phyloP scores from a whole-genome alignment of 2,797 vertebrate genomes.

The Kryptopterus vitreolus region DNA sequence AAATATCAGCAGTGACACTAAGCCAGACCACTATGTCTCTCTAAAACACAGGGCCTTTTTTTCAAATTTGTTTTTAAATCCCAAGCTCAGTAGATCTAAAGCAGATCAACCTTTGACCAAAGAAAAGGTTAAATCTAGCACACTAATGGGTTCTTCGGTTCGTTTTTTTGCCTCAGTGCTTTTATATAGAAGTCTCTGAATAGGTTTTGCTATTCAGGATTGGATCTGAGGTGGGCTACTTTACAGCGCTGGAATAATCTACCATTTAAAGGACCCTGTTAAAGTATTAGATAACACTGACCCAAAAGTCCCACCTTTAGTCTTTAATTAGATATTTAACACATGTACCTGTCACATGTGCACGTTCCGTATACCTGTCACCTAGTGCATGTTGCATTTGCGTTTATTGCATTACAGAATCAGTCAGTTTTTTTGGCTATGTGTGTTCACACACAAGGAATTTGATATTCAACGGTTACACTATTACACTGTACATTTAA shows the following conservation, averaged over 20 bases:
- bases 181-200: neutral
- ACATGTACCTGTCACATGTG: too few species aligned
- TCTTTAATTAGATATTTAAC: too few species aligned
- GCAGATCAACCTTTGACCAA: neutral
- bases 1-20: conserved; percentile 51
- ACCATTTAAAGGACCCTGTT: neutral
- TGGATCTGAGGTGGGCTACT: neutral
- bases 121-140: conserved; percentile 6
- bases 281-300: neutral
- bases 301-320: too few species aligned
- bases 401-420: too few species aligned
- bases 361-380: too few species aligned
- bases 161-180: neutral
- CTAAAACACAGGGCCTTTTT: neutral
- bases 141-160: neutral
- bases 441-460: too few species aligned
- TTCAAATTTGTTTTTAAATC: neutral
- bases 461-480: too few species aligned
- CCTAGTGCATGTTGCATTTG: too few species aligned
- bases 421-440: too few species aligned
- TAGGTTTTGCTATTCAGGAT: neutral
- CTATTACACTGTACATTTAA: too few species aligned
- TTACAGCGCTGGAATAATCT: neutral
- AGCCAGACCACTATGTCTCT: conserved; percentile 43
- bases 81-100: neutral